phyloP scores from a whole-genome alignment of 2,888 invertebrate species.

The Caradrina kadenii region DNA sequence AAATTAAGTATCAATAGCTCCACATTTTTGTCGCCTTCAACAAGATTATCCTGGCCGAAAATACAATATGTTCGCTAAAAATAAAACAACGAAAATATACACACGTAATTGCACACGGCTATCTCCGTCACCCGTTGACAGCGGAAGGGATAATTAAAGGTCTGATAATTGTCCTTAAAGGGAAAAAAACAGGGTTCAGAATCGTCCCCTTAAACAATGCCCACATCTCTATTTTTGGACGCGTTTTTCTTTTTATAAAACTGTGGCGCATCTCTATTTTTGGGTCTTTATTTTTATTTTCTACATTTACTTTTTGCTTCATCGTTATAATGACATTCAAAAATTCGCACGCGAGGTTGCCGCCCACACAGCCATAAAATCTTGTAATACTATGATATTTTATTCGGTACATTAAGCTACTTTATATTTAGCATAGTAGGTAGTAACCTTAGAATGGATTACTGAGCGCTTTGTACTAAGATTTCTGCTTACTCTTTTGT shows the following conservation, averaged over 20 bases:
- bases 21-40: background rate
- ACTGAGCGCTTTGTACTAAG: background rate
- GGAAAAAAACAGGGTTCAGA: slow-evolving; percentile 29
- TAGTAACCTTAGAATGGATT: background rate
- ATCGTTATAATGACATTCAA: slow-evolving; percentile 44
- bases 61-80: slow-evolving; percentile 19
- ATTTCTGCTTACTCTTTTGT: background rate
- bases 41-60: background rate
- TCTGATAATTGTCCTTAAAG: slow-evolving; percentile 54
- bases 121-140: slow-evolving; percentile 37
- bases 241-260: slow-evolving; percentile 35
- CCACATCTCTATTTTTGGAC: slow-evolving; percentile 35
- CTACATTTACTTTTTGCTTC: slow-evolving; percentile 43
- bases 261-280: slow-evolving; percentile 35
- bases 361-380: slow-evolving; percentile 49
- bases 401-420: slow-evolving; percentile 23
- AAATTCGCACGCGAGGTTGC: slow-evolving; percentile 61
- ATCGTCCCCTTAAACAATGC: slow-evolving; percentile 20
- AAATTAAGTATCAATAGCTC: background rate
- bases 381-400: slow-evolving; percentile 39
- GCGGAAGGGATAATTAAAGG: slow-evolving; percentile 64
- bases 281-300: slow-evolving; percentile 35
- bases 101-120: slow-evolving; percentile 38
- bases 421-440: background rate
- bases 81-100: slow-evolving; percentile 35